Conservation (phyloP, 2,113 vertebrate genomes). For the Phylloscopus whistleri region DNA sequence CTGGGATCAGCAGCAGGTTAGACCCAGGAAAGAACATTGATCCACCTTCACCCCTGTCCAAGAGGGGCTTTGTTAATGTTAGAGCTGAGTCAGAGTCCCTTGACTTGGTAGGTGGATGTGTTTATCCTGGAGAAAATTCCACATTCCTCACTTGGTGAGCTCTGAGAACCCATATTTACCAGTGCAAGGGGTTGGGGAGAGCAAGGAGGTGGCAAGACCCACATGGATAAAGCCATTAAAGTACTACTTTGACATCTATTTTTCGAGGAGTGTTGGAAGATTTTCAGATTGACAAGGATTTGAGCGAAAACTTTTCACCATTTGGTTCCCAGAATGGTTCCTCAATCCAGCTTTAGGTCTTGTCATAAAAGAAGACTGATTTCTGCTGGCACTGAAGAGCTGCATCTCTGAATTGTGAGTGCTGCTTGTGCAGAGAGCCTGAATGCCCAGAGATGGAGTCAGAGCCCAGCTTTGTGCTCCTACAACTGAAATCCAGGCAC, state of each 20-base stretch:
- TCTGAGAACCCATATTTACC: neutral
- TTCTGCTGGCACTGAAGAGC: neutral
- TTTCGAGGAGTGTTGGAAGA: neutral
- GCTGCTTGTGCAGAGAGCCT: neutral
- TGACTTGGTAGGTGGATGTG: neutral
- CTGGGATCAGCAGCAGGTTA: neutral
- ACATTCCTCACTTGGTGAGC: neutral
- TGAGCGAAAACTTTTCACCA: neutral
- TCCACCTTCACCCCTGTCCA: neutral
- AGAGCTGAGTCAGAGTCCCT: neutral
- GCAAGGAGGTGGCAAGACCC: neutral
- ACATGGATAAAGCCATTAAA: neutral
- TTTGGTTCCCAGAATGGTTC: neutral
- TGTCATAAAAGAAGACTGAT: neutral
- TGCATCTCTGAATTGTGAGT: neutral
- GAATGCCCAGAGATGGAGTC: neutral
- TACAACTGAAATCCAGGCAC: neutral
- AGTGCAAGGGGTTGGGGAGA: neutral
- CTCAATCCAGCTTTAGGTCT: neutral
- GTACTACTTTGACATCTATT: neutral
- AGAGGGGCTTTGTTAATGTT: neutral
- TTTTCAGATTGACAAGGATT: neutral
- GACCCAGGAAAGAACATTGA: neutral
- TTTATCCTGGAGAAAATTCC: slow-evolving; percentile 10
- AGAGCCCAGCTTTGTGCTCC: neutral